Percentiles rank a stretch among this genome's conserved stretches.
Evolutionary conservation across 2,888 invertebrate genomes (phyloP).

Genomic region (Pyrgus malvae): DNA sequence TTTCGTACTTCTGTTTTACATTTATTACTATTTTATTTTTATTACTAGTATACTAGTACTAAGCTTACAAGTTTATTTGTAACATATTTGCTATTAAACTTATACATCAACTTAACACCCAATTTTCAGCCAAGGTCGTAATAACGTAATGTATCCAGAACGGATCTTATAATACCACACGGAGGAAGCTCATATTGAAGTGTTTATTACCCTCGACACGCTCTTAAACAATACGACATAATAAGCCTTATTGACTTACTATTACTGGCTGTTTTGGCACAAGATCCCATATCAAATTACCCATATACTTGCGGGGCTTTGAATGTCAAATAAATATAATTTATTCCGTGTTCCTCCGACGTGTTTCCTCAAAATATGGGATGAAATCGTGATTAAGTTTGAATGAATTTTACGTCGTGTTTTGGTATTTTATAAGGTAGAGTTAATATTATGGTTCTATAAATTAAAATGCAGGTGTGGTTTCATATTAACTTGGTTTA

Average conservation of each 20-base stretch:
- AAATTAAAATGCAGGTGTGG: constrained; percentile 7
- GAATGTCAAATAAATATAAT: constrained; percentile 38
- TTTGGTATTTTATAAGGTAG: constrained; percentile 11
- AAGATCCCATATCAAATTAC: constrained; percentile 22
- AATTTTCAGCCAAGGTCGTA: not conserved
- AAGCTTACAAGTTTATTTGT: too few relatives aligned
- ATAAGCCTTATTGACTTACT: constrained; percentile 17
- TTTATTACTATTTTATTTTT: too few relatives aligned
- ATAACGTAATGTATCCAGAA: not conserved
- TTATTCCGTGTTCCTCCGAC: constrained; percentile 34
- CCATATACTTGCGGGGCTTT: constrained; percentile 27
- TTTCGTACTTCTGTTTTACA: too few relatives aligned
- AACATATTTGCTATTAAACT: too few relatives aligned
- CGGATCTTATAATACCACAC: not conserved
- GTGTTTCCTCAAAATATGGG: constrained; percentile 28
- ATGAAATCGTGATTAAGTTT: constrained; percentile 34
- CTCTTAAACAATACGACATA: constrained; percentile 17
- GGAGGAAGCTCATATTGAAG: constrained; percentile 29
- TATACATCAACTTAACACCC: too few relatives aligned
- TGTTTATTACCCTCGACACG: constrained; percentile 28
- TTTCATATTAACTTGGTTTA: too few relatives aligned
- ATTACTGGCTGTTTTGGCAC: constrained; percentile 27
- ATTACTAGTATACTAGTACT: too few relatives aligned
- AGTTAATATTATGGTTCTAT: not conserved
- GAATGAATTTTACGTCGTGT: constrained; percentile 17